Evolutionary conservation across 2,888 invertebrate genomes (phyloP).

Genomic region (Acleris emargana): DNA sequence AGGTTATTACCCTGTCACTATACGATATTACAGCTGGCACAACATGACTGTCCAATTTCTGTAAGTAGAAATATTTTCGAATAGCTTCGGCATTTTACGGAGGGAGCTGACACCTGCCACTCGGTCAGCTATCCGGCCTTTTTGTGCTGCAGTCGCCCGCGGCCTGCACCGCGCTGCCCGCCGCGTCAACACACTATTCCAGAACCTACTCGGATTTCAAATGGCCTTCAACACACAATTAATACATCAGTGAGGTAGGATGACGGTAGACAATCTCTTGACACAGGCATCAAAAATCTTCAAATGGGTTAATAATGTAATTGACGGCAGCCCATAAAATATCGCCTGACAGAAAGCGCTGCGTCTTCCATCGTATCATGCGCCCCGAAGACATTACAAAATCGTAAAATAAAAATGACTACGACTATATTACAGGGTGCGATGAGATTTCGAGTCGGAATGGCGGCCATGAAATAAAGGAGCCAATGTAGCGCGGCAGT

Average conservation of each 20-base stretch:
- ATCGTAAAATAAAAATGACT: constrained; percentile 65
- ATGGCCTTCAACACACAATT: neutral
- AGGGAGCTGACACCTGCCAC: constrained; percentile 47
- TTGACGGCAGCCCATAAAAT: constrained; percentile 42
- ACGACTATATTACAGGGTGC: constrained; percentile 51
- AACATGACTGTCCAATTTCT: constrained; percentile 22
- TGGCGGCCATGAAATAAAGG: constrained; percentile 62
- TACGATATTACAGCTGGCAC: constrained; percentile 9
- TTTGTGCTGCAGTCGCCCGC: constrained; percentile 39
- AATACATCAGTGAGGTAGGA: neutral
- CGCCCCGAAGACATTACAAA: constrained; percentile 56
- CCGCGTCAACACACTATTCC: constrained; percentile 1
- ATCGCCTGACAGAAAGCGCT: constrained; percentile 41
- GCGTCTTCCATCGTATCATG: constrained; percentile 43
- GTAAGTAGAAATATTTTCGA: constrained; percentile 14
- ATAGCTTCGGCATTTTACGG: constrained; percentile 40
- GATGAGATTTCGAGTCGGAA: constrained; percentile 58
- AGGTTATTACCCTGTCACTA: constrained; percentile 19
- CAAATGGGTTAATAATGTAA: constrained; percentile 41
- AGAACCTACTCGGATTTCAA: neutral
- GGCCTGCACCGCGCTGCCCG: constrained; percentile 29
- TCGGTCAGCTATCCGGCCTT: constrained; percentile 42
- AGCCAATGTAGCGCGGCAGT: constrained; percentile 53
- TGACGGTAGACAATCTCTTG: constrained; percentile 1
- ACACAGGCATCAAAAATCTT: constrained; percentile 29